phyloP scores from a whole-genome alignment of 2,888 invertebrate genomes.

The Mesochorus sp. region DNA sequence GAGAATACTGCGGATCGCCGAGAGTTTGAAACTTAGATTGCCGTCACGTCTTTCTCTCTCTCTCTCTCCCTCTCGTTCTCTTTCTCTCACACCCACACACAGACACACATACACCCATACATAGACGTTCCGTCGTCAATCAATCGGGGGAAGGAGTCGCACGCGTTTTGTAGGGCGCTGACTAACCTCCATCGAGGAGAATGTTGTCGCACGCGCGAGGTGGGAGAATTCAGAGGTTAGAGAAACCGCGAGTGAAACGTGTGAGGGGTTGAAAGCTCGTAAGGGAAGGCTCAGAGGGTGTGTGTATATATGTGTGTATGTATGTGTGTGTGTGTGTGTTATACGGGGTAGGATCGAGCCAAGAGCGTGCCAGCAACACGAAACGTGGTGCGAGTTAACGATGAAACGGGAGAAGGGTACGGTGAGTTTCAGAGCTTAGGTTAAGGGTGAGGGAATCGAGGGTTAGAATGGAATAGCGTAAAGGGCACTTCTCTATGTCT shows the following conservation, averaged over 20 bases:
- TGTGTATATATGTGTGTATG: not conserved
- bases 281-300: conserved; percentile 3
- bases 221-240: conserved; percentile 31
- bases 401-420: conserved; percentile 24
- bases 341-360: conserved; percentile 9
- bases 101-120: too few species aligned
- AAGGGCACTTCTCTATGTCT: not conserved
- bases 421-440: conserved; percentile 24
- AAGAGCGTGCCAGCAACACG: conserved; percentile 37
- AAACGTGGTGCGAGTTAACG: conserved; percentile 33
- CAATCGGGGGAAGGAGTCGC: conserved; percentile 40
- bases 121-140: too few species aligned
- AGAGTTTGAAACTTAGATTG: conserved; percentile 77
- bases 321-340: too few species aligned
- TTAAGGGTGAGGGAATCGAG: conserved; percentile 29
- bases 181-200: conserved; percentile 5
- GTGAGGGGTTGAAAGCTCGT: conserved; percentile 37
- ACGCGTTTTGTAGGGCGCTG: conserved; percentile 19
- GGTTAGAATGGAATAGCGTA: conserved; percentile 26
- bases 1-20: conserved; percentile 41
- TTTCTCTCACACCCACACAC: not conserved
- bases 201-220: not conserved
- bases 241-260: conserved; percentile 52
- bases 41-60: conserved; percentile 72
- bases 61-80: too few species aligned